These are phyloP conservation scores for Hirudo medicinalis DNA, from an alignment of 1,140 invertebrate genomes.

Conservation along the genomic window DNA sequence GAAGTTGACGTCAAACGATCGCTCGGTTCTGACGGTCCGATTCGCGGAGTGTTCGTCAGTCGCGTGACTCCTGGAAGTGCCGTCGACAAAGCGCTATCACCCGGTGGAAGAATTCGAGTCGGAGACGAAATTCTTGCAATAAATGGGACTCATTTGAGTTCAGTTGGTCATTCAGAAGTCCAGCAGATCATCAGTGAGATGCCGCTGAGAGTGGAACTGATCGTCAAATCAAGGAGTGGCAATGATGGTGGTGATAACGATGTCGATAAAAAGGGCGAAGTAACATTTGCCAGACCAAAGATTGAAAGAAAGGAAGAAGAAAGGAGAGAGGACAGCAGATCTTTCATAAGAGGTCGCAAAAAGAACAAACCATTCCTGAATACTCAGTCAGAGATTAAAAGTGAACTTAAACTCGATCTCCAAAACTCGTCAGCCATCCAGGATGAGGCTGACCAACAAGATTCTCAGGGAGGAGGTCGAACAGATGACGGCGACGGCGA, in stretches of 20 bases:
- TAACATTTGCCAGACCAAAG: neutral
- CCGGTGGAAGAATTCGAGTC: slow-evolving; percentile 41
- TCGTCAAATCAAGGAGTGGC: slow-evolving; percentile 24
- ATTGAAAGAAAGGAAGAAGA: neutral
- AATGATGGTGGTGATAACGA: neutral
- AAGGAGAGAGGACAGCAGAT: slow-evolving; percentile 7
- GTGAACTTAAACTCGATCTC: neutral
- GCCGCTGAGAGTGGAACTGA: slow-evolving; percentile 30
- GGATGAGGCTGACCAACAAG: neutral
- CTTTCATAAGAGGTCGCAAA: neutral
- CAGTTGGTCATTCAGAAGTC: slow-evolving; percentile 72
- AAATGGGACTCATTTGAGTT: slow-evolving; percentile 57
- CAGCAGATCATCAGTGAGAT: slow-evolving; percentile 49
- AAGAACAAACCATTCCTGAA: slow-evolving; percentile 4
- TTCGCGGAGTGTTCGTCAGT: slow-evolving; percentile 65
- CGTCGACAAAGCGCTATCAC: slow-evolving; percentile 64
- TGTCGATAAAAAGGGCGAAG: neutral
- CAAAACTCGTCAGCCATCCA: neutral
- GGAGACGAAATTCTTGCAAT: slow-evolving; percentile 79
- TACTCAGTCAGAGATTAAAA: neutral
- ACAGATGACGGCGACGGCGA: no score
- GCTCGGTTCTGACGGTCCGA: slow-evolving; percentile 50
- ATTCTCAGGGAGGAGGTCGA: no score
- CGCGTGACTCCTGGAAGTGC: slow-evolving; percentile 75
- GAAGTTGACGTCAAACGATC: slow-evolving; percentile 81